Evolutionary conservation across 1,140 invertebrate species (phyloP).

Genomic region (Radopholus similis): DNA sequence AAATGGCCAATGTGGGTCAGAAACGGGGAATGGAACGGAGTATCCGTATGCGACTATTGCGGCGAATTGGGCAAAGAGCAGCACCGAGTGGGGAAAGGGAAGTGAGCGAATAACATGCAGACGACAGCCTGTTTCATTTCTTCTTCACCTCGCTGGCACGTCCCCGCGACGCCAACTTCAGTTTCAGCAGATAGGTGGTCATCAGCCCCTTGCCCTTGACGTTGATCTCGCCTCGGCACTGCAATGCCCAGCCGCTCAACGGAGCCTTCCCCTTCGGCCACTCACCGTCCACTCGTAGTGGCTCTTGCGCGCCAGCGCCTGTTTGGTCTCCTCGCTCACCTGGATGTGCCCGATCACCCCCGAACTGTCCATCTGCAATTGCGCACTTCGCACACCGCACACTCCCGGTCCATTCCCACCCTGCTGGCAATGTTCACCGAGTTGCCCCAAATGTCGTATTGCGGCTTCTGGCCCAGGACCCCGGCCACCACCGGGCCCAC

Average conservation of each 20-base stretch:
- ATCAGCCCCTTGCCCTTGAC: constrained; percentile 32
- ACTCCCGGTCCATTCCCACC: constrained; percentile 66
- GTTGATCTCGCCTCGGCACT: constrained; percentile 30
- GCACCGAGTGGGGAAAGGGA: too few relatives aligned
- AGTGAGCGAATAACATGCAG: too few relatives aligned
- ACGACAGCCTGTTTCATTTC: too few relatives aligned
- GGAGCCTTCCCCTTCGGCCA: too few relatives aligned
- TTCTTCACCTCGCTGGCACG: too few relatives aligned
- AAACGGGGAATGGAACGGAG: too few relatives aligned
- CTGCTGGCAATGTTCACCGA: constrained; percentile 92
- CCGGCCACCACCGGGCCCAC: constrained; percentile 91
- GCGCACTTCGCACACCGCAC: background rate
- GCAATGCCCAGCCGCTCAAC: background rate
- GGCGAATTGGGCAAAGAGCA: too few relatives aligned
- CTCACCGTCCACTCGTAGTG: constrained; percentile 16
- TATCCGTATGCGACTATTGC: too few relatives aligned
- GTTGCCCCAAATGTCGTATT: constrained; percentile 97
- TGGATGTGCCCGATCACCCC: constrained; percentile 23
- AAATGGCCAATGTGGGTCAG: too few relatives aligned
- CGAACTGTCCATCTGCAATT: constrained; percentile 25
- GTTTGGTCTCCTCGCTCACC: constrained; percentile 30
- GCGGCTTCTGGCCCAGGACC: constrained; percentile 91
- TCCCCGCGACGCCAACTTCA: too few relatives aligned
- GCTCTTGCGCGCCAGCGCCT: constrained; percentile 12
- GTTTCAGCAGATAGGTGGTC: constrained; percentile 33